Percentiles rank a stretch among this genome's conserved stretches.
Evolutionary conservation across 2,888 invertebrate genomes (phyloP).

Genomic region (Aspidiotus destructor): DNA sequence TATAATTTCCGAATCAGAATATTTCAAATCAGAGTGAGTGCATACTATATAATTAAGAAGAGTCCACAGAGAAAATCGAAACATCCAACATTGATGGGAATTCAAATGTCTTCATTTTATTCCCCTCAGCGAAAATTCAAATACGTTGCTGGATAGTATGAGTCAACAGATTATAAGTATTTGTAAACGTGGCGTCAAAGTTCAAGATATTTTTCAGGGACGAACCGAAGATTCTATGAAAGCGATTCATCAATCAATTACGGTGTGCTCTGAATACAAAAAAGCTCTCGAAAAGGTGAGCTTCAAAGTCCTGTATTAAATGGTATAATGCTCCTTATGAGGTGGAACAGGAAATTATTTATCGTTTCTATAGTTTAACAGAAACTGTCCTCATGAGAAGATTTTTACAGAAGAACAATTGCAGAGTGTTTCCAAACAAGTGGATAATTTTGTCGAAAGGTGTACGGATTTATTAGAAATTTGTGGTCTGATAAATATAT

Average conservation of each 20-base stretch:
- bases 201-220: slow-evolving; percentile 6
- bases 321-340: neutral
- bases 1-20: neutral
- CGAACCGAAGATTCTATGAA: slow-evolving; percentile 13
- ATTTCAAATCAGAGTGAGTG: slow-evolving; percentile 2
- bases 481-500: slow-evolving; percentile 14
- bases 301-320: neutral
- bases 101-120: neutral
- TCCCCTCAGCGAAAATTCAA: slow-evolving; percentile 10
- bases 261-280: neutral
- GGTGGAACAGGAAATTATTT: neutral
- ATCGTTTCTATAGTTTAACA: neutral
- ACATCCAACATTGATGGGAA: neutral
- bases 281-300: neutral
- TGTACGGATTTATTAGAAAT: slow-evolving; percentile 17
- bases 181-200: slow-evolving; percentile 1
- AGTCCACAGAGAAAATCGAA: neutral
- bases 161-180: slow-evolving; percentile 21
- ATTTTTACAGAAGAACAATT: neutral
- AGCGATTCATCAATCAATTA: neutral
- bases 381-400: neutral
- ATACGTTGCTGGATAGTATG: neutral
- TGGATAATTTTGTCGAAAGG: slow-evolving; percentile 11
- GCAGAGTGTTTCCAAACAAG: neutral
- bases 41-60: neutral